Conservation (phyloP, 2,888 invertebrate species). For the Notocelia uddmanniana region DNA sequence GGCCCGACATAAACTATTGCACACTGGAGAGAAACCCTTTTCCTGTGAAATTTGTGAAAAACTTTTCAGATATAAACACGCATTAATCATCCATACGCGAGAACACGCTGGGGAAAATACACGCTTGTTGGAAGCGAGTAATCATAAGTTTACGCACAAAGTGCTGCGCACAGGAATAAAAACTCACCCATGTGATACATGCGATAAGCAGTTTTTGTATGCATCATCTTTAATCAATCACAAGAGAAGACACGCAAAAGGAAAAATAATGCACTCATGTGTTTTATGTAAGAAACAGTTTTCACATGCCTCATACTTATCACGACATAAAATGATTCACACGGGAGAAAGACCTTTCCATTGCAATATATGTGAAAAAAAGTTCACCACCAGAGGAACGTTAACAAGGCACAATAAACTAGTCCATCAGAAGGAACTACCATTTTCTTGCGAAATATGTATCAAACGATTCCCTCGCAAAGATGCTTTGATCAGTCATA, state of each 20-base stretch:
- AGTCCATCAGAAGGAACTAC: neutral
- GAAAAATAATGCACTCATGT: neutral
- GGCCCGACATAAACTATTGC: neutral
- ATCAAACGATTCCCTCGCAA: neutral
- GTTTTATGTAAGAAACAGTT: neutral
- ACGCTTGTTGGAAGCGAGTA: neutral
- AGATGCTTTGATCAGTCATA: neutral
- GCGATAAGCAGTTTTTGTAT: too few species aligned
- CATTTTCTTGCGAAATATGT: conserved; percentile 8
- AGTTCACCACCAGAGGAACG: neutral
- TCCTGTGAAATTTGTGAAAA: neutral
- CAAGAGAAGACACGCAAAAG: too few species aligned
- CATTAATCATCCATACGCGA: neutral
- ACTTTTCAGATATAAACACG: neutral
- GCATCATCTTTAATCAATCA: too few species aligned
- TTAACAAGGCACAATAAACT: conserved; percentile 4
- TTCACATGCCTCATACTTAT: neutral
- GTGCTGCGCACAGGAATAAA: neutral
- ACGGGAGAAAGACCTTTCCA: neutral
- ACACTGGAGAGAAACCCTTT: conserved; percentile 4
- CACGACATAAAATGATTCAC: neutral
- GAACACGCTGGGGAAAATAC: neutral
- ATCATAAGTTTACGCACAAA: neutral
- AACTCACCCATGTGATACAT: neutral
- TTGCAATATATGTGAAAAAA: conserved; percentile 9